Percentiles rank a stretch among this genome's conserved stretches.
phyloP scores from a whole-genome alignment of 2,888 invertebrate genomes.

The Eugnorisma glareosa region DNA sequence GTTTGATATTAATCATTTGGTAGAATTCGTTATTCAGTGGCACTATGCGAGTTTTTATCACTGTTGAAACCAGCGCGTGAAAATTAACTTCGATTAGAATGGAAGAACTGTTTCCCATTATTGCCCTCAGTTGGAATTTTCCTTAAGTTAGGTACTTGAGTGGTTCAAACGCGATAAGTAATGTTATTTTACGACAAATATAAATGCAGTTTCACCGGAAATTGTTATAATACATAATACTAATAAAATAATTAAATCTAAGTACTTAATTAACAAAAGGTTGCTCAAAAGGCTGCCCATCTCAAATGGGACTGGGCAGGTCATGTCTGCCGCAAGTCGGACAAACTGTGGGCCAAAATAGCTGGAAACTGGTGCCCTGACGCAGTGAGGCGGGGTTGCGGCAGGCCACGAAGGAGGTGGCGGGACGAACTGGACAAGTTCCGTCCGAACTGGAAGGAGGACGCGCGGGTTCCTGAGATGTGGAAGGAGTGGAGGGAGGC shows the following conservation, averaged over 20 bases:
- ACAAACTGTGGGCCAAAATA: no score
- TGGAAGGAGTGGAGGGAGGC: no score
- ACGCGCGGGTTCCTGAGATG: no score
- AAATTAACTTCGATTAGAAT: neutral
- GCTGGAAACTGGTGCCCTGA: no score
- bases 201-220: neutral
- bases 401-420: no score
- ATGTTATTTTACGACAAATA: neutral
- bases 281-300: no score
- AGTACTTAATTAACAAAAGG: neutral
- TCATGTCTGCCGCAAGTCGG: no score
- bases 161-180: neutral
- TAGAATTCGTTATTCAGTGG: neutral
- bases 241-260: neutral
- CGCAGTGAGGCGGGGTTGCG: no score
- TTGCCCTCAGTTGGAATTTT: neutral
- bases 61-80: neutral
- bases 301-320: no score
- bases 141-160: neutral
- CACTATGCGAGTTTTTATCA: neutral
- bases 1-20: slow-evolving; percentile 7
- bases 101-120: neutral
- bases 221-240: neutral
- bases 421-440: no score
- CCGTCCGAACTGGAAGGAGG: no score